Conservation (phyloP, 2,113 vertebrate genomes). For the Atlantisia rogersi region DNA sequence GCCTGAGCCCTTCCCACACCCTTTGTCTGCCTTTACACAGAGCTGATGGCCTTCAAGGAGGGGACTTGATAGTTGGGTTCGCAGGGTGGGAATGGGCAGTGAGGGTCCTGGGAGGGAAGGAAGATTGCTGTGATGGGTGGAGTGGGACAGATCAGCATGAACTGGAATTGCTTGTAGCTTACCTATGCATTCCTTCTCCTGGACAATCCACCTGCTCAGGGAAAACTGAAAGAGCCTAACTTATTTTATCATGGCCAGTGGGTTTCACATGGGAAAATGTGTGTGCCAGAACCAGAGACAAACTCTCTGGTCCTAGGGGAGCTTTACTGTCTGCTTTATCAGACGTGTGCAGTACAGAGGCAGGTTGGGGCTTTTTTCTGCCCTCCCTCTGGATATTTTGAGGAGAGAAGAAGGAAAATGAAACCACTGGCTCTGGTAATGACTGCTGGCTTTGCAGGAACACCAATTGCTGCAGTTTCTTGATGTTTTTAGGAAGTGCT, state of each 20-base stretch:
- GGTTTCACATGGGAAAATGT: background rate
- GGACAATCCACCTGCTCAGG: background rate
- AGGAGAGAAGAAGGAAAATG: background rate
- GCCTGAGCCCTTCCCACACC: background rate
- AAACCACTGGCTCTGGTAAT: background rate
- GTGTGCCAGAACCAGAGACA: background rate
- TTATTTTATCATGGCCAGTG: background rate
- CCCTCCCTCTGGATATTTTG: background rate
- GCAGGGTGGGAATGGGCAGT: background rate
- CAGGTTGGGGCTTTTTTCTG: background rate
- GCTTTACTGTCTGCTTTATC: background rate
- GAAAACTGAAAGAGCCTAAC: background rate
- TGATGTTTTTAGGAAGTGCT: background rate
- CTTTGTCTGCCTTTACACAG: background rate
- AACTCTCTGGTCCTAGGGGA: background rate
- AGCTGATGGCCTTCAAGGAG: background rate
- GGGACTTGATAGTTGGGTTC: background rate
- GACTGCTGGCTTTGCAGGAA: background rate
- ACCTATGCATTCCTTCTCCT: background rate
- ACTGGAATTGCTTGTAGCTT: too few relatives aligned
- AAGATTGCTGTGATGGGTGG: background rate
- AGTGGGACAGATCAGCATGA: background rate
- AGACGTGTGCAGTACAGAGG: background rate
- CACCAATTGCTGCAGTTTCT: background rate
- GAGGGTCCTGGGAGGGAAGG: background rate